Conservation (phyloP, 2,113 vertebrate genomes). For the Poeciliopsis turrubarensis region DNA sequence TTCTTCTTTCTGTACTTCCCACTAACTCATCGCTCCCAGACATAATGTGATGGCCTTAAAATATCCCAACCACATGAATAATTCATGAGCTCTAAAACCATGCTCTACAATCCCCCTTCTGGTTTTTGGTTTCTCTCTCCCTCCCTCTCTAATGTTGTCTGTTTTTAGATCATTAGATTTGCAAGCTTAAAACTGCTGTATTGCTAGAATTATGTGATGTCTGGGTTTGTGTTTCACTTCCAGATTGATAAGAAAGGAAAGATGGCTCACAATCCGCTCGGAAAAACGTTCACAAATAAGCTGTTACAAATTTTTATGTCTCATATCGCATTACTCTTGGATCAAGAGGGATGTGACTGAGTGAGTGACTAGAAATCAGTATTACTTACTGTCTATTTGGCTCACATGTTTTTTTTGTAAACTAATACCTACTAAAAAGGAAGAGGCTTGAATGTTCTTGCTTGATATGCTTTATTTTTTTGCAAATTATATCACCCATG, state of each 20-base stretch:
- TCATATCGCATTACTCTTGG: slow-evolving; percentile 29
- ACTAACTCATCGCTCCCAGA: slow-evolving; percentile 48
- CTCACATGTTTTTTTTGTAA: too few relatives aligned
- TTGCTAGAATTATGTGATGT: not conserved
- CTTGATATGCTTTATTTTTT: not conserved
- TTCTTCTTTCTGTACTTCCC: slow-evolving; percentile 14
- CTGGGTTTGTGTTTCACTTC: not conserved
- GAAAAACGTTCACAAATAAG: not conserved
- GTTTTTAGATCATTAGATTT: slow-evolving; percentile 1
- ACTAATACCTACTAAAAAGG: too few relatives aligned
- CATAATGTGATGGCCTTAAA: slow-evolving; percentile 67
- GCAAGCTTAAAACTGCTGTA: not conserved
- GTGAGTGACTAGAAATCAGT: not conserved
- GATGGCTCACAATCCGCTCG: not conserved
- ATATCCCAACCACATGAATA: slow-evolving; percentile 70
- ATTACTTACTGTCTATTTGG: too few relatives aligned
- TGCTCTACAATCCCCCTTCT: slow-evolving; percentile 9
- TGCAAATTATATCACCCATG: not conserved
- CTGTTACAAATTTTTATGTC: too few relatives aligned
- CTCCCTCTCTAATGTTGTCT: not conserved
- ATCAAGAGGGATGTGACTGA: not conserved
- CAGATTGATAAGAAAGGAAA: not conserved
- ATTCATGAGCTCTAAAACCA: slow-evolving; percentile 61
- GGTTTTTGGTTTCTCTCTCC: not conserved
- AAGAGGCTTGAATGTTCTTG: too few relatives aligned